These are phyloP conservation scores for Porites rus DNA, from an alignment of 92 coral and sea anemone species.

Conservation along the genomic window DNA sequence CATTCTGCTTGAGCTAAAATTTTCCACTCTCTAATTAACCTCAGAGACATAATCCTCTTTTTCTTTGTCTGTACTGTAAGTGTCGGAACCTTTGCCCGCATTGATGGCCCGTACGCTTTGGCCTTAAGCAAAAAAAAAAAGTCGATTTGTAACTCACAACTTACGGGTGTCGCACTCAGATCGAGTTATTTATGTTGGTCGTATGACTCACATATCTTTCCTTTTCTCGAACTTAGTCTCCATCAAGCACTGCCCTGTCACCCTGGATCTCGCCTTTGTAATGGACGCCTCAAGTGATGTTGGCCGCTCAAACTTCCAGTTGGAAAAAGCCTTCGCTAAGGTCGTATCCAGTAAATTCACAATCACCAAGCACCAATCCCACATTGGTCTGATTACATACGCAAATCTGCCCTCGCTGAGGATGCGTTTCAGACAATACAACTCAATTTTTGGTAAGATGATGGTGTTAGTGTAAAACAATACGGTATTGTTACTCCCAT, in stretches of 20 bases:
- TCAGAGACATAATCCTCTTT: no score
- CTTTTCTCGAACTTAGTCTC: conserved; percentile 40
- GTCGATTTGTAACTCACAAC: no score
- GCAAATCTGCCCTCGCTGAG: conserved; percentile 62
- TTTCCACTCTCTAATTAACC: no score
- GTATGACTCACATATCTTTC: neutral
- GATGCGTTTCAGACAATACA: conserved; percentile 80
- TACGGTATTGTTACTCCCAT: no score
- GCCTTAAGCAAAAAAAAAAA: no score
- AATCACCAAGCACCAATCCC: conserved; percentile 87
- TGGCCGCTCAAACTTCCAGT: conserved; percentile 84
- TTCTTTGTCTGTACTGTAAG: no score
- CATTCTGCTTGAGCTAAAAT: no score
- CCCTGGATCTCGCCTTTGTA: conserved; percentile 89
- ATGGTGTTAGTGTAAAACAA: neutral
- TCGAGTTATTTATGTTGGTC: no score
- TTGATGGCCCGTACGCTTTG: no score
- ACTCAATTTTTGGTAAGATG: conserved; percentile 43
- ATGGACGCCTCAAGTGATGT: conserved; percentile 91
- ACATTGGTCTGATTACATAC: conserved; percentile 83
- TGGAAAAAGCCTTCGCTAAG: conserved; percentile 77
- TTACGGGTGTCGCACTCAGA: no score
- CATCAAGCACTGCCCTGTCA: conserved; percentile 78
- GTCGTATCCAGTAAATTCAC: conserved; percentile 79
- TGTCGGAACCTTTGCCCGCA: no score